Conservation (phyloP, 2,888 invertebrate species). For the Drosophila quinaria region DNA sequence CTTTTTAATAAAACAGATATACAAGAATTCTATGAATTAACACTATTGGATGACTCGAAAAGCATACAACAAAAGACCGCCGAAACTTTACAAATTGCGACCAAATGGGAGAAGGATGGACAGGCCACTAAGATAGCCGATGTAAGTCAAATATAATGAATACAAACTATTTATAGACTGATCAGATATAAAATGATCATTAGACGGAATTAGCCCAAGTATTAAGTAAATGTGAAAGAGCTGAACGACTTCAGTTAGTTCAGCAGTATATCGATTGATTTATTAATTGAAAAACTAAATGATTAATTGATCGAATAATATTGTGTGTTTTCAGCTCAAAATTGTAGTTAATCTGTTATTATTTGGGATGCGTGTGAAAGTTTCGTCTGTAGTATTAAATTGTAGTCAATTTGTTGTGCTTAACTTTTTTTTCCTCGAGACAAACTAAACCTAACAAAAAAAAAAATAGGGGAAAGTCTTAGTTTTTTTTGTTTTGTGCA, state of each 20-base stretch:
- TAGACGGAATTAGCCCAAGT: constrained; percentile 4
- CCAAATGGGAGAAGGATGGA: constrained; percentile 93
- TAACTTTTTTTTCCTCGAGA: background rate
- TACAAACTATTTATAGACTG: background rate
- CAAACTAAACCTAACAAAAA: background rate
- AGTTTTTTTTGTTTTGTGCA: constrained; percentile 4
- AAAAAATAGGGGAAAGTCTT: background rate
- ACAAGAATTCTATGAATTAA: constrained; percentile 99
- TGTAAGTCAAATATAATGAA: constrained; percentile 74
- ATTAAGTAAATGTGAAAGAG: background rate
- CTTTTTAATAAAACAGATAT: constrained; percentile 91
- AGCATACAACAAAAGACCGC: constrained; percentile 98
- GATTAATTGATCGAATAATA: constrained; percentile 3
- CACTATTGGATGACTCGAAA: constrained; percentile 97
- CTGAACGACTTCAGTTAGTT: constrained; percentile 1
- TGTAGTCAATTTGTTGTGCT: constrained; percentile 11
- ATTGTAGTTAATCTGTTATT: background rate
- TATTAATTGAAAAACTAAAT: background rate
- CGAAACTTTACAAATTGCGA: constrained; percentile 97
- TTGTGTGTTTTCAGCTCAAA: constrained; percentile 12
- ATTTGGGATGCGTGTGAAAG: background rate
- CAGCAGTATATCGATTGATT: background rate
- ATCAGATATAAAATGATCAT: constrained; percentile 1
- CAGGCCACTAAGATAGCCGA: constrained; percentile 85
- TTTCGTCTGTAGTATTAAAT: background rate